Evolutionary conservation across 2,797 vertebrate species (phyloP), one percentile per base, ranked within the genome.

Genomic region (Sebastolobus altivelis): DNA sequence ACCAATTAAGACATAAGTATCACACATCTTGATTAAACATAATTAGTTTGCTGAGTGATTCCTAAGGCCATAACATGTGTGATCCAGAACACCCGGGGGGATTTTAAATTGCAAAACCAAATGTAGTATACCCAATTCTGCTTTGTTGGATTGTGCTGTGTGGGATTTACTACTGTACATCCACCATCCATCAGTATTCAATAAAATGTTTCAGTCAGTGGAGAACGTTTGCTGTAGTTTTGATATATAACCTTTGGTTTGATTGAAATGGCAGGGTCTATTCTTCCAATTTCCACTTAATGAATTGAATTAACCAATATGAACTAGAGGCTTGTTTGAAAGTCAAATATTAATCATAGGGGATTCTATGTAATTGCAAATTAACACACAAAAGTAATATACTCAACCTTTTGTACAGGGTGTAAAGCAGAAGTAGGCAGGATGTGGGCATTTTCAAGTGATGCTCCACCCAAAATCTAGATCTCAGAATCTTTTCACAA

Each of bases 1-100:
- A 94, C 92, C 86, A 87, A 87, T 93, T 94, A 94, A 95, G 94
- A 95, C 92, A 93, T 80, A 92, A 84, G 75, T 88, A 91, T 92
- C 87, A 91, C 89, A 90, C 84, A 85, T 88, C 82, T 89, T 88
- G 79, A 91, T 92, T 86, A 87, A 87, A 86, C 83, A 87, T 60
- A 77, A 85, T 87, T 88, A 77, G 84, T 80, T 80, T 83, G 84
- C 88, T 89, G 84, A 89, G 75, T 83, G 88, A 90, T 87, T 92
- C 80, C 87, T 90, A 89, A 91, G 88, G 89, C 87, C 88, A 84
- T 80, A 60, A 85, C 40, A 67, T 63, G 66, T 65, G 71, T 79
- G 46, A 82, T 79, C 46, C 56, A 69, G 27, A 79, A 77, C 73
- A 75, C 40, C 38, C n/a, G 25, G 25, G 25, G 40, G 80, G 65